Evolutionary conservation across 2,797 vertebrate species (phyloP), one percentile per base, ranked within the genome.

Genomic region (Phoxinus dragarum): DNA sequence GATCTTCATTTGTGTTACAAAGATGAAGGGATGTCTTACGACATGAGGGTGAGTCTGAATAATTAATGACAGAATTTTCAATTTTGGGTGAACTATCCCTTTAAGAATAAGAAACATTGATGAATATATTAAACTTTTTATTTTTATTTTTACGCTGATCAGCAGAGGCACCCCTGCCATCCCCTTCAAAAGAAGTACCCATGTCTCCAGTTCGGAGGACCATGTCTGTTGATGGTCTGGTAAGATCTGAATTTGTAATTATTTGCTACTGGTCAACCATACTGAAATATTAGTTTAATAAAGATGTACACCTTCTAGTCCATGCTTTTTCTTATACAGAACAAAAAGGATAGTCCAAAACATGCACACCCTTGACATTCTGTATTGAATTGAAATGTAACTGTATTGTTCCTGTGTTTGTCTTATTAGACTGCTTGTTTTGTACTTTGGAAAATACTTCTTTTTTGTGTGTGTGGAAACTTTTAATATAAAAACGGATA

Each of bases 181-280:
- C 93, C 0, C 93, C 93, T 12, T 90, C 88, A 77, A 92, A 75
- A 85, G 90, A 56, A 56, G 23, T 40, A 4, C 14, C 89, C 0
- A 82, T 93, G 85, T 95, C 95, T 66, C 95, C 95, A 31, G 93
- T 96, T 21, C 93, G 95, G 0, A 94, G 95, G 88, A 94, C 95
- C 2, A 12, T 95, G 91, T 96, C 96, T 0, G 94, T 93, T 6
- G 95, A 96, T 86, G 93, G 91, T 10, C 90, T 96, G 86, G 96
- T 96, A 88, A 93, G 94, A 94, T 42, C 19, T 31, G 6, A 21
- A 9, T 61, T 3, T 81, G 9, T 72, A 19, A 19, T 10, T 38
- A 36, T 67, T 34, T 64, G 14, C 38, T 40, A 42, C 12, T 59
- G 31, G 1, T 42, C 1, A 54, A 74, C 27, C 23, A 52, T 74